These are phyloP conservation scores for Siderastrea radians DNA, from an alignment of 92 coral and sea anemone genomes.

Conservation along the genomic window DNA sequence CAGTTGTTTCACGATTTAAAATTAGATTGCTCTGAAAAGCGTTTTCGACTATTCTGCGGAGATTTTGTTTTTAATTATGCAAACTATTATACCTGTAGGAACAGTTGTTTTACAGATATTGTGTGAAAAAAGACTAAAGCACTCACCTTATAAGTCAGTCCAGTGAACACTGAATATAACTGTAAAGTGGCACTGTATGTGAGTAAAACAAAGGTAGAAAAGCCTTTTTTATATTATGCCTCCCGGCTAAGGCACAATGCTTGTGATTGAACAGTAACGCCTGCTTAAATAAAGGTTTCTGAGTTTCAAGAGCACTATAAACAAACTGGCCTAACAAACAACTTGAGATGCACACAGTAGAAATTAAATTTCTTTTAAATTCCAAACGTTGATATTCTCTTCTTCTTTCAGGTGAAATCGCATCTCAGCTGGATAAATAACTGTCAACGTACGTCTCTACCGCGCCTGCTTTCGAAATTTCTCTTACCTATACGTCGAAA, in stretches of 20 bases:
- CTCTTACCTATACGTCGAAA: too few species aligned
- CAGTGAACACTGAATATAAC: not conserved
- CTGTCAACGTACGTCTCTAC: not conserved
- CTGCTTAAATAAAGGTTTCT: slow-evolving; percentile 7
- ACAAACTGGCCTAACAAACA: not conserved
- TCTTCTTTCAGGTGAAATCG: not conserved
- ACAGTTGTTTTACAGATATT: not conserved
- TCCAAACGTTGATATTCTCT: not conserved
- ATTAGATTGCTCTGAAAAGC: too few species aligned
- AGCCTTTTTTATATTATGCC: not conserved
- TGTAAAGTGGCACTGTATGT: not conserved
- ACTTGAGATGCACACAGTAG: not conserved
- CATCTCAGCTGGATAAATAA: slow-evolving; percentile 2
- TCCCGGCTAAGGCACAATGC: not conserved
- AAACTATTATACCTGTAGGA: not conserved
- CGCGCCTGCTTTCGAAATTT: too few species aligned
- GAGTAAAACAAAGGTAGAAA: not conserved
- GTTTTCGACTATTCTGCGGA: too few species aligned
- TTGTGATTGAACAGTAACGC: not conserved
- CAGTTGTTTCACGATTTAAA: too few species aligned
- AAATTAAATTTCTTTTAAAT: not conserved
- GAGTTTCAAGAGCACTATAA: not conserved
- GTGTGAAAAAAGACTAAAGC: not conserved
- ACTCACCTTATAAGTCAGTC: not conserved
- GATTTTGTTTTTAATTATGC: too few species aligned